These are phyloP conservation scores for Tenualosa thibaudeaui DNA, from an alignment of 2,797 vertebrate species.

Conservation along the genomic window DNA sequence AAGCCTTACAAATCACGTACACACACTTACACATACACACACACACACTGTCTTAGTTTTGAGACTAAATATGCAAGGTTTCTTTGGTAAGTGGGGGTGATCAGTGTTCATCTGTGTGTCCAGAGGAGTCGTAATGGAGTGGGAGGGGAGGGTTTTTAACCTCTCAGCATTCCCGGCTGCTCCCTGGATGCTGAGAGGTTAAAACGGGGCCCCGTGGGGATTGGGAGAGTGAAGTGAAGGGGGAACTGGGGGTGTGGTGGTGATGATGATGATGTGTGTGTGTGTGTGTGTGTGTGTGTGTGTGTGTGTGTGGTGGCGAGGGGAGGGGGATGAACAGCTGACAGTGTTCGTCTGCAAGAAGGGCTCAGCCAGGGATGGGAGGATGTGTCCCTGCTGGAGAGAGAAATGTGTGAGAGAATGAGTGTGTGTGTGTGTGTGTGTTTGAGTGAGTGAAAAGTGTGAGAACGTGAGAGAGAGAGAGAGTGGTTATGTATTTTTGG, in stretches of 20 bases:
- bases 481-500: no score
- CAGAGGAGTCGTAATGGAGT: conserved; percentile 44
- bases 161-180: conserved; percentile 67
- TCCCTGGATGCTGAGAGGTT: conserved; percentile 59
- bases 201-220: neutral
- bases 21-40: neutral
- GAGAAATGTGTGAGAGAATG: conserved; percentile 45
- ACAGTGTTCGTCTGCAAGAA: neutral
- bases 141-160: conserved; percentile 63
- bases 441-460: conserved; percentile 15
- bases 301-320: neutral
- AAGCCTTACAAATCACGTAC: conserved; percentile 18
- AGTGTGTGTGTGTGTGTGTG: neutral
- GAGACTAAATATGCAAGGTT: conserved; percentile 5
- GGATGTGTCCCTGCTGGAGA: conserved; percentile 1
- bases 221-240: neutral
- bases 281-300: no score
- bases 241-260: no score
- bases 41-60: neutral
- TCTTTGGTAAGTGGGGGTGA: conserved; percentile 23
- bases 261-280: no score
- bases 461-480: neutral
- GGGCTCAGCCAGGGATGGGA: neutral
- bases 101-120: conserved; percentile 25
- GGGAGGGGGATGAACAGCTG: neutral